These are phyloP conservation scores for Nineta flava DNA, from an alignment of 2,888 invertebrate genomes.

Conservation along the genomic window DNA sequence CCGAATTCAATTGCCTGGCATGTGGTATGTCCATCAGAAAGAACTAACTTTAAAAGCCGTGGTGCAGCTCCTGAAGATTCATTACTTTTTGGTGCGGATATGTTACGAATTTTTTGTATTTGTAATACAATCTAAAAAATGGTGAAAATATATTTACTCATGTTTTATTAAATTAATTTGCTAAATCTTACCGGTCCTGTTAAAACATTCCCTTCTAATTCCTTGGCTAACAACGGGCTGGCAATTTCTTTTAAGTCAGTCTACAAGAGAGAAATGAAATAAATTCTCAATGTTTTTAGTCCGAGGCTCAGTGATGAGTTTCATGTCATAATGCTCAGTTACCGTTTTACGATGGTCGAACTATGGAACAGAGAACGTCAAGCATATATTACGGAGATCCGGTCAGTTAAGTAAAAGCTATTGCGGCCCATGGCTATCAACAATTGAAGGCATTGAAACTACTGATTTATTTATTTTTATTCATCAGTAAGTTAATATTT, in stretches of 20 bases:
- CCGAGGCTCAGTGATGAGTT: neutral
- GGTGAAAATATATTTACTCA: constrained; percentile 18
- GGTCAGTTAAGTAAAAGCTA: no score
- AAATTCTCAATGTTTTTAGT: constrained; percentile 4
- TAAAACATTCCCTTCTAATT: constrained; percentile 38
- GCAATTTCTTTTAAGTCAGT: constrained; percentile 69
- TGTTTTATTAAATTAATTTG: no score
- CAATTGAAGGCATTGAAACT: no score
- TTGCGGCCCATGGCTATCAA: no score
- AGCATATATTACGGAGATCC: no score
- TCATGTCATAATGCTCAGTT: neutral
- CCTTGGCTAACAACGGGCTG: constrained; percentile 53
- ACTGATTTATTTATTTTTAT: no score
- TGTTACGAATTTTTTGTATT: constrained; percentile 74
- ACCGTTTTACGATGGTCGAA: no score
- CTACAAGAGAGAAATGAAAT: constrained; percentile 28
- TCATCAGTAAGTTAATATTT: no score
- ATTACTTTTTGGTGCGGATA: constrained; percentile 79
- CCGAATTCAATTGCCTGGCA: constrained; percentile 66
- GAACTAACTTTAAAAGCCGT: constrained; percentile 63
- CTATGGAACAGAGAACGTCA: no score
- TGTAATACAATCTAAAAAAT: constrained; percentile 55
- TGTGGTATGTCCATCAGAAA: constrained; percentile 71
- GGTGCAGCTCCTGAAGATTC: constrained; percentile 73
- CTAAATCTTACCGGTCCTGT: constrained; percentile 24